phyloP scores from a whole-genome alignment of 2,888 invertebrate species.

The Pteria penguin region DNA sequence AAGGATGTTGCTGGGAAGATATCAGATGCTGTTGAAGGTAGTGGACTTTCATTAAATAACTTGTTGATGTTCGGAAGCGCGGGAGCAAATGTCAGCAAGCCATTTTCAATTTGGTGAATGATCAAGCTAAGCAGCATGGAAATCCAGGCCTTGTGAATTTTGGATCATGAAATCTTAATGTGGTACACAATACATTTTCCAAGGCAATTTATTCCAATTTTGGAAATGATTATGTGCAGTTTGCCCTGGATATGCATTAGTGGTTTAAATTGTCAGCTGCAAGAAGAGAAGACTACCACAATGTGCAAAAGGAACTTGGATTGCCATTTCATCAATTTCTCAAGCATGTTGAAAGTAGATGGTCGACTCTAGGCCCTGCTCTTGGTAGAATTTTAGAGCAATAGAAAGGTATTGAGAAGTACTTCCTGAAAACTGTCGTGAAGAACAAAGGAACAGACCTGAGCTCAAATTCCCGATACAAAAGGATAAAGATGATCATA shows the following conservation, averaged over 20 bases:
- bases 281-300: slow-evolving; percentile 25
- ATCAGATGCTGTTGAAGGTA: background rate
- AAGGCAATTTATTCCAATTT: slow-evolving; percentile 21
- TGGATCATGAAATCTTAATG: slow-evolving; percentile 26
- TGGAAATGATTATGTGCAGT: slow-evolving; percentile 28
- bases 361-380: slow-evolving; percentile 33
- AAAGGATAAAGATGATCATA: too few relatives aligned
- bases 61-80: slow-evolving; percentile 6
- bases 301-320: background rate
- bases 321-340: slow-evolving; percentile 22
- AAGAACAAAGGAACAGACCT: too few relatives aligned
- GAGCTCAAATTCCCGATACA: too few relatives aligned
- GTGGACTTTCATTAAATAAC: background rate
- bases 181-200: slow-evolving; percentile 34
- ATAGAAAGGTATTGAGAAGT: slow-evolving; percentile 20
- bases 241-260: slow-evolving; percentile 29
- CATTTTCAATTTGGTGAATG: slow-evolving; percentile 11
- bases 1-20: too few relatives aligned
- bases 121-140: background rate
- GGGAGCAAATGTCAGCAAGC: slow-evolving; percentile 34
- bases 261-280: slow-evolving; percentile 35
- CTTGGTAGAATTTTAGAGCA: slow-evolving; percentile 1
- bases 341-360: slow-evolving; percentile 35
- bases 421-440: slow-evolving; percentile 18
- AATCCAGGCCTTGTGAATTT: slow-evolving; percentile 13